Conservation (phyloP, 2,113 vertebrate genomes). For the Puma concolor region DNA sequence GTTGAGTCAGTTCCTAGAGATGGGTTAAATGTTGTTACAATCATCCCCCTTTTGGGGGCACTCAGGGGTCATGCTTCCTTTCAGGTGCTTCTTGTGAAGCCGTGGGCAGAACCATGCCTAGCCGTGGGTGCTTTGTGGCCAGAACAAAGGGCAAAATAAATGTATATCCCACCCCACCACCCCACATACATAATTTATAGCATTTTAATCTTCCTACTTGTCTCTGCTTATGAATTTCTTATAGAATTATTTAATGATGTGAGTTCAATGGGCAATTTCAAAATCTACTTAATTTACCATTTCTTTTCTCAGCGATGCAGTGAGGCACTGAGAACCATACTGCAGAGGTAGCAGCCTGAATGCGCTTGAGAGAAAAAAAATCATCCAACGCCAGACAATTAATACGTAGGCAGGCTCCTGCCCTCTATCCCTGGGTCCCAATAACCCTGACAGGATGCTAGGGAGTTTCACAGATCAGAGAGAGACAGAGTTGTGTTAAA, state of each 20-base stretch:
- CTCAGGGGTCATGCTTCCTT: constrained; percentile 53
- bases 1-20: background rate
- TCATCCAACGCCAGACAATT: background rate
- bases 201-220: constrained; percentile 59
- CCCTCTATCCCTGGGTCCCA: background rate
- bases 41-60: constrained; percentile 55
- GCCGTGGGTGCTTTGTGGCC: background rate
- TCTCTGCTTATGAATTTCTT: constrained; percentile 61
- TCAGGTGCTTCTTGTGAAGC: constrained; percentile 17
- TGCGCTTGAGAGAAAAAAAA: constrained; percentile 43
- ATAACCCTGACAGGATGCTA: background rate
- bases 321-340: background rate
- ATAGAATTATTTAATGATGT: constrained; percentile 73
- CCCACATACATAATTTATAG: background rate
- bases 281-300: constrained; percentile 56
- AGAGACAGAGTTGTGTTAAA: background rate
- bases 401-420: background rate
- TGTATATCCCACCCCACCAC: accelerated
- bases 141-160: constrained; percentile 49
- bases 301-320: constrained; percentile 6
- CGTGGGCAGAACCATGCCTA: background rate
- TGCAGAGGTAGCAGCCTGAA: constrained; percentile 15
- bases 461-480: constrained; percentile 10
- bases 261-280: constrained; percentile 71
- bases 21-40: constrained; percentile 40